phyloP scores from a whole-genome alignment of 92 coral and sea anemone species.

The Heliopora coerulea region DNA sequence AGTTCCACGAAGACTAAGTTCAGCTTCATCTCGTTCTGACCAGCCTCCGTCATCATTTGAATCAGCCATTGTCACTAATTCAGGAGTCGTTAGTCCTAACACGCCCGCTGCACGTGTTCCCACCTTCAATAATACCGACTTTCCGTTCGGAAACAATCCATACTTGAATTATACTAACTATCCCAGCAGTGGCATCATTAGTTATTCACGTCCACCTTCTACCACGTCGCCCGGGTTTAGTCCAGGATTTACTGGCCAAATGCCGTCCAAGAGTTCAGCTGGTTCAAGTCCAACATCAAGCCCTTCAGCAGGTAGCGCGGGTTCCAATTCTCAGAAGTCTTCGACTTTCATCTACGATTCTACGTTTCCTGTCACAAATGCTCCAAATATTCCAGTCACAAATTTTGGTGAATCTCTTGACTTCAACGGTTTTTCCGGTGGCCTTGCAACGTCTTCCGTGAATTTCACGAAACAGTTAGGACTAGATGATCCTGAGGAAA shows the following conservation, averaged over 20 bases:
- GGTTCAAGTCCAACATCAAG: conserved; percentile 27
- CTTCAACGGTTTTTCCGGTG: conserved; percentile 36
- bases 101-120: conserved; percentile 15
- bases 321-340: conserved; percentile 23
- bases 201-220: conserved; percentile 14
- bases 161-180: conserved; percentile 25
- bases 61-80: conserved; percentile 13
- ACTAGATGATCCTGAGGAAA: conserved; percentile 15
- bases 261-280: conserved; percentile 26
- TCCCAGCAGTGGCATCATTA: conserved; percentile 13
- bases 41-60: conserved; percentile 16
- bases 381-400: background rate
- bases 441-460: conserved; percentile 1
- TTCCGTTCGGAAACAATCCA: conserved; percentile 25
- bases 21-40: conserved; percentile 26
- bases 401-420: conserved; percentile 32
- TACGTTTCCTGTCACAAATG: background rate
- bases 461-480: conserved; percentile 30
- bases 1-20: conserved; percentile 13
- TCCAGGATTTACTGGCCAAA: conserved; percentile 12
- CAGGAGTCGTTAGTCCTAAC: conserved; percentile 10
- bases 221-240: conserved; percentile 24
- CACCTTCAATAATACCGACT: conserved; percentile 20
- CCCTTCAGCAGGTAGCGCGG: conserved; percentile 28
- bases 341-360: conserved; percentile 22